A percentile compares a stretch with the other conserved stretches of the same genome.
phyloP scores from a whole-genome alignment of 2,888 invertebrate genomes.

The Nudaria mundana region DNA sequence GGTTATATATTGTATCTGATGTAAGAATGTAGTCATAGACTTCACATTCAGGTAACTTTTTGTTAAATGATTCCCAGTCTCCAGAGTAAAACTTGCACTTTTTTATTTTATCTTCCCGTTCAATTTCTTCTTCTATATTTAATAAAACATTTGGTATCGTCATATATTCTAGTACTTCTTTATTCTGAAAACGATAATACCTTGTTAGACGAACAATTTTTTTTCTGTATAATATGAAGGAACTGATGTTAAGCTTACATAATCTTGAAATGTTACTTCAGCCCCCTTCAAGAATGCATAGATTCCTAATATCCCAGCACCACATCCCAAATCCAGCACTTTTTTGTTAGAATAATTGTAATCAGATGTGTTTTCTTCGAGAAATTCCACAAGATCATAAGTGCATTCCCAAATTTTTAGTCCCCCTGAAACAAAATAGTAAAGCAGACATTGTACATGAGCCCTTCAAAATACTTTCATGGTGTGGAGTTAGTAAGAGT shows the following conservation, averaged over 20 bases:
- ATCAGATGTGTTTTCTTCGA: conserved; percentile 55
- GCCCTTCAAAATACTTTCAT: too few relatives aligned
- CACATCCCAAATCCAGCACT: conserved; percentile 96
- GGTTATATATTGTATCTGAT: conserved; percentile 96
- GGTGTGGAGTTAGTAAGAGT: too few relatives aligned
- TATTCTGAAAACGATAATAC: conserved; percentile 92
- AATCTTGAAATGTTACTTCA: conserved; percentile 94
- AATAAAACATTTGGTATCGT: conserved; percentile 91
- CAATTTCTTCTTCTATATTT: conserved; percentile 79
- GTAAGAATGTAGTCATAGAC: conserved; percentile 93
- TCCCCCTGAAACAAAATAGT: conserved; percentile 85
- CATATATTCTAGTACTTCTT: conserved; percentile 88
- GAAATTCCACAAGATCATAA: conserved; percentile 87
- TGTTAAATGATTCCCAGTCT: conserved; percentile 86
- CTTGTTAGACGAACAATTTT: background rate
- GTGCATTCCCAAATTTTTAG: conserved; percentile 98
- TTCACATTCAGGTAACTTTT: conserved; percentile 55
- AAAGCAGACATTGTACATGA: too few relatives aligned
- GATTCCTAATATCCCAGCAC: conserved; percentile 94
- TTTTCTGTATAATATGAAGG: background rate
- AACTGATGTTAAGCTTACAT: conserved; percentile 83
- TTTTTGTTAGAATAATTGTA: conserved; percentile 69
- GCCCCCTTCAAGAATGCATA: conserved; percentile 85
- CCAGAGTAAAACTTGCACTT: conserved; percentile 85
- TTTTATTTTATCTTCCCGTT: conserved; percentile 45